These are phyloP conservation scores for Trissolcus brochymenae DNA, from an alignment of 2,888 invertebrate species.

Conservation along the genomic window DNA sequence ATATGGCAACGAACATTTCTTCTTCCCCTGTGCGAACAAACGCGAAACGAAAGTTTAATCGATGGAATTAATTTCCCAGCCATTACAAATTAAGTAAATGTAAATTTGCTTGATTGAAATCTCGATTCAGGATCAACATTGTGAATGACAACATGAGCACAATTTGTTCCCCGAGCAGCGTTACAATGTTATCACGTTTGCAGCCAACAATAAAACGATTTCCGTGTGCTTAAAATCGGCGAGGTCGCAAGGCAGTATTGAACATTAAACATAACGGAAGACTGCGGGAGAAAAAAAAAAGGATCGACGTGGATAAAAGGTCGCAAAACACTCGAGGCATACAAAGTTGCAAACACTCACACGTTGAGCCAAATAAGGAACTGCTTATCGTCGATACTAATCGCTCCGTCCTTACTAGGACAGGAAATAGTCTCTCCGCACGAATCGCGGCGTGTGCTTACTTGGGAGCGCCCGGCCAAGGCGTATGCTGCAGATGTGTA, in stretches of 20 bases:
- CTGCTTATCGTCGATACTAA: conserved; percentile 67
- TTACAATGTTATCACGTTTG: conserved; percentile 15
- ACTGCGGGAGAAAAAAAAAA: conserved; percentile 15
- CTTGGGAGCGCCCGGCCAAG: conserved; percentile 51
- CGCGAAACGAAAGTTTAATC: background rate
- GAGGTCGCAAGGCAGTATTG: conserved; percentile 26
- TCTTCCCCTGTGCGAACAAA: too few species aligned
- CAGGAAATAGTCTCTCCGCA: conserved; percentile 66
- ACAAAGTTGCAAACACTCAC: conserved; percentile 58
- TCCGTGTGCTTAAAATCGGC: conserved; percentile 6
- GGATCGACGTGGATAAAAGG: conserved; percentile 47
- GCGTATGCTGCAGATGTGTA: conserved; percentile 49
- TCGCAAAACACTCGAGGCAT: conserved; percentile 45
- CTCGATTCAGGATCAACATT: background rate
- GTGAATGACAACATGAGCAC: conserved; percentile 1
- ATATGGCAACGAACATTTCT: too few species aligned
- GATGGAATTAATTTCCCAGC: background rate
- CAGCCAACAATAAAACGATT: conserved; percentile 14
- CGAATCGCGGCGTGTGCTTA: conserved; percentile 52
- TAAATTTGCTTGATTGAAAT: conserved; percentile 1
- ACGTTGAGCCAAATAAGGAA: conserved; percentile 68
- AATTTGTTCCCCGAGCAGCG: background rate
- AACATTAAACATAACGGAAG: conserved; percentile 33
- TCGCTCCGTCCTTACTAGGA: conserved; percentile 68
- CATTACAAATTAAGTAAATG: too few species aligned